Conservation (phyloP, 1,140 invertebrate genomes). For the Pemphigus obesinymphae region DNA sequence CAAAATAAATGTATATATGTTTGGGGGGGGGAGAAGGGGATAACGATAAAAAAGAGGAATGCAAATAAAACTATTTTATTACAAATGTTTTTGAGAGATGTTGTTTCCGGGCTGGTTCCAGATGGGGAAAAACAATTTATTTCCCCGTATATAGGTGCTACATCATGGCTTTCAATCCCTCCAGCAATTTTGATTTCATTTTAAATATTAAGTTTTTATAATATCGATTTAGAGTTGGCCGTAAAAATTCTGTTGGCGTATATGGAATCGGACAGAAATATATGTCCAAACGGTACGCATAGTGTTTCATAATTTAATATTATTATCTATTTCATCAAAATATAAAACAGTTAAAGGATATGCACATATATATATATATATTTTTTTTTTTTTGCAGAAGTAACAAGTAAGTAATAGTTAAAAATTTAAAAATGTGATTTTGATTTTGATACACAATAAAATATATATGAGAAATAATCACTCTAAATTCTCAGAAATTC, state of each 20-base stretch:
- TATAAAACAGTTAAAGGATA: too few species aligned
- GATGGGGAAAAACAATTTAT: constrained; percentile 35
- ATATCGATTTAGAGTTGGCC: background rate
- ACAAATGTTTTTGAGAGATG: constrained; percentile 31
- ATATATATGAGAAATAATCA: too few species aligned
- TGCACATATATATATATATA: too few species aligned
- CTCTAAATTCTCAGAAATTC: too few species aligned
- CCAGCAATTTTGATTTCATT: constrained; percentile 36
- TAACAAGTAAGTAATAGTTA: too few species aligned
- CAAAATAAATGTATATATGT: background rate
- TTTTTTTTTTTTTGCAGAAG: too few species aligned
- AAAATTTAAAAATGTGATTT: too few species aligned
- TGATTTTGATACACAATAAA: too few species aligned
- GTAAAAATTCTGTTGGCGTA: background rate
- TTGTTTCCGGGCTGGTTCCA: constrained; percentile 8
- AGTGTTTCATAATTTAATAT: too few species aligned
- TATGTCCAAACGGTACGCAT: background rate
- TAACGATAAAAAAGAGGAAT: constrained; percentile 15
- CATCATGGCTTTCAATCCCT: constrained; percentile 33
- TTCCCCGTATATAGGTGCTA: constrained; percentile 9
- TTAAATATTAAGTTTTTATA: constrained; percentile 38
- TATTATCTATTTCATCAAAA: background rate
- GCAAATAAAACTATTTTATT: constrained; percentile 41
- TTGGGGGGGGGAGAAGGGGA: background rate
- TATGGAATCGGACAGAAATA: background rate